Evolutionary conservation across 2,113 vertebrate species (phyloP).

Genomic region (Platanista minor): DNA sequence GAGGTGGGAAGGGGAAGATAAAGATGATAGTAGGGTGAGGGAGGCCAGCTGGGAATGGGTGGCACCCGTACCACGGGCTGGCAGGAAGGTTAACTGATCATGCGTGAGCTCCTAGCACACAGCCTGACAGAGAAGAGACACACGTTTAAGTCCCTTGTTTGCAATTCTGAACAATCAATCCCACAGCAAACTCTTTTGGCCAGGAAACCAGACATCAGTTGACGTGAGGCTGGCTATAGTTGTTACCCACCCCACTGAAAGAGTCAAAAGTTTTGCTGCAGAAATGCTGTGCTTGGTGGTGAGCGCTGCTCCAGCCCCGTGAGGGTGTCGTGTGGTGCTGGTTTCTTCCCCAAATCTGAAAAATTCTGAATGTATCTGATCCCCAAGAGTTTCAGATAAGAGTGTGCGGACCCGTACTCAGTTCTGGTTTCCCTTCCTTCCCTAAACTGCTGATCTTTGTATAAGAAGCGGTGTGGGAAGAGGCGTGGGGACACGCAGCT

Average conservation of each 20-base stretch:
- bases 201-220: background rate
- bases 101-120: background rate
- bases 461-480: background rate
- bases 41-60: background rate
- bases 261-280: no score
- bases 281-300: background rate
- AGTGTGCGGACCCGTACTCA: background rate
- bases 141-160: background rate
- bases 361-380: background rate
- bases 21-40: background rate
- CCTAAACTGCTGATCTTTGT: background rate
- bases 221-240: background rate
- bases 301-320: rapidly evolving
- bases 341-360: background rate
- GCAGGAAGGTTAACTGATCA: background rate
- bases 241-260: background rate
- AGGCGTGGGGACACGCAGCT: no score
- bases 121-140: background rate
- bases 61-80: background rate
- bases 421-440: background rate
- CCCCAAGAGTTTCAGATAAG: background rate
- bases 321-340: background rate
- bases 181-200: background rate
- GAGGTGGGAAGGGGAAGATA: background rate
- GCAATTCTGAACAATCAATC: background rate